A percentile compares a stretch with the other conserved stretches of the same genome.
phyloP scores from a whole-genome alignment of 2,797 vertebrate genomes.

The Cetoscarus ocellatus region DNA sequence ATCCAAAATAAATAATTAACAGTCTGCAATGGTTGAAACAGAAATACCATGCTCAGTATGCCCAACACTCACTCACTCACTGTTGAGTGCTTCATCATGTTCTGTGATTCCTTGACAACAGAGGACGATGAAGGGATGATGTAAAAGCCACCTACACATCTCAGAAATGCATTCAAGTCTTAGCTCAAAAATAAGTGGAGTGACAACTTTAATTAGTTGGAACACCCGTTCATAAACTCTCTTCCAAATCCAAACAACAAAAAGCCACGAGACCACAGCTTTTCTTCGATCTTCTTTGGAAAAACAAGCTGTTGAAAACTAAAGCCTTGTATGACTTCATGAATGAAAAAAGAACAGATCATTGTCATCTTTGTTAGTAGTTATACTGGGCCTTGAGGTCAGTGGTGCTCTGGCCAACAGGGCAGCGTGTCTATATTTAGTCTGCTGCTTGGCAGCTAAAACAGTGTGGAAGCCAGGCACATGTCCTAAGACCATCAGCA shows the following conservation, averaged over 20 bases:
- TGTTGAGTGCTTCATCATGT: slow-evolving; percentile 6
- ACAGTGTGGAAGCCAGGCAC: slow-evolving; percentile 63
- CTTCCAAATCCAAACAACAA: neutral
- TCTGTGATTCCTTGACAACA: slow-evolving; percentile 4
- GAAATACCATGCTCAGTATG: neutral
- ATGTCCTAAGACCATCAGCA: slow-evolving; percentile 60
- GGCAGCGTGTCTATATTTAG: slow-evolving; percentile 74
- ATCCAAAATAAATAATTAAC: neutral
- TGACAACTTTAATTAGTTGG: slow-evolving; percentile 42
- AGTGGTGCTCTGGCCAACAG: slow-evolving; percentile 57
- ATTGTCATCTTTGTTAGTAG: slow-evolving; percentile 51
- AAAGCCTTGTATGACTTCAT: neutral
- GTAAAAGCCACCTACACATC: slow-evolving; percentile 22
- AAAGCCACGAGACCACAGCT: neutral
- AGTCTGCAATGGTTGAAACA: neutral
- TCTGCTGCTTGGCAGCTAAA: slow-evolving; percentile 64
- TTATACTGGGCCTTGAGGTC: slow-evolving; percentile 67
- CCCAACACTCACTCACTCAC: neutral
- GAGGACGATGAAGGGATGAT: slow-evolving; percentile 6
- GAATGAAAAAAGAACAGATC: slow-evolving; percentile 40
- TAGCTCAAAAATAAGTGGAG: slow-evolving; percentile 1
- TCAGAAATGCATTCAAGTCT: slow-evolving; percentile 25
- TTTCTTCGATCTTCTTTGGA: neutral
- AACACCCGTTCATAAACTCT: neutral
- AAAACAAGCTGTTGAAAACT: neutral